Percentiles rank a stretch among this genome's conserved stretches.
These are phyloP conservation scores for Tetrapedia diversipes DNA, from an alignment of 2,888 invertebrate species.

Conservation along the genomic window DNA sequence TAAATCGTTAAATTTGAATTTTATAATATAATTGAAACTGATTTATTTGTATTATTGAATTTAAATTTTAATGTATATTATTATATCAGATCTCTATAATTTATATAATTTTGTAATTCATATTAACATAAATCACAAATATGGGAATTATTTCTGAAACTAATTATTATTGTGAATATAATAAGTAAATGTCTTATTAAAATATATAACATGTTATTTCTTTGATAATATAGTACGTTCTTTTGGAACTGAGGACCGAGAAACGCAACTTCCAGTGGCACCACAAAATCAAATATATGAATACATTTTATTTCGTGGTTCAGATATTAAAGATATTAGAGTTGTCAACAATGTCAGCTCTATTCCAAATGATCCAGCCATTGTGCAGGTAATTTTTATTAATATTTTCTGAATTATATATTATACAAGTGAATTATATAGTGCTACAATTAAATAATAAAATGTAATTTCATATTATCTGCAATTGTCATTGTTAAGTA, in stretches of 20 bases:
- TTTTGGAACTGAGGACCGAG: slow-evolving; percentile 99
- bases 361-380: slow-evolving; percentile 98
- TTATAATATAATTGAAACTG: slow-evolving; percentile 10
- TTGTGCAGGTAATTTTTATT: slow-evolving; percentile 88
- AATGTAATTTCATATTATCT: background rate
- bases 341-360: slow-evolving; percentile 95
- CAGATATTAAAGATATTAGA: slow-evolving; percentile 99
- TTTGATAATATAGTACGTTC: slow-evolving; percentile 90
- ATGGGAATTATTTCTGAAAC: background rate
- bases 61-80: slow-evolving; percentile 14
- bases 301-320: slow-evolving; percentile 98
- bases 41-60: slow-evolving; percentile 7
- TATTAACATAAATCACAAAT: background rate
- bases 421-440: background rate
- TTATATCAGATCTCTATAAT: slow-evolving; percentile 1
- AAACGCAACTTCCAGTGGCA: slow-evolving; percentile 97
- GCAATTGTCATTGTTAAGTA: slow-evolving; percentile 23
- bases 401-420: background rate
- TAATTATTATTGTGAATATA: slow-evolving; percentile 3
- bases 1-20: slow-evolving; percentile 55
- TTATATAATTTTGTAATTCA: background rate
- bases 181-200: slow-evolving; percentile 15
- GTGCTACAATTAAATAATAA: background rate
- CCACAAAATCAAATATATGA: slow-evolving; percentile 99
- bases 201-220: slow-evolving; percentile 3